Conservation (phyloP, 2,113 vertebrate species). For the Rhizomys pruinosus region DNA sequence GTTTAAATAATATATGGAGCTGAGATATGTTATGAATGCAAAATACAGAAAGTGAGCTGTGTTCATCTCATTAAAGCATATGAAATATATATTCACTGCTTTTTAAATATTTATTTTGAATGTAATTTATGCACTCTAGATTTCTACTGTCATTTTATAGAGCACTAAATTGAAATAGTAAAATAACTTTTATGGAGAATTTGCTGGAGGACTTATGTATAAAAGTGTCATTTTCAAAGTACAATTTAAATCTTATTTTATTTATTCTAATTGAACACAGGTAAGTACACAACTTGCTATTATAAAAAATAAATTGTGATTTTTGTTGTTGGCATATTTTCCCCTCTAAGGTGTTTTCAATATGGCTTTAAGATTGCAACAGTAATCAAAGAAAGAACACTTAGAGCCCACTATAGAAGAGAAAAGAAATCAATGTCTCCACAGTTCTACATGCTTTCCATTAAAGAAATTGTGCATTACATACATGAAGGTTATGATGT, state of each 20-base stretch:
- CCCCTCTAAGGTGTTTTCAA: slow-evolving; percentile 38
- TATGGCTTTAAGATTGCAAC: slow-evolving; percentile 19
- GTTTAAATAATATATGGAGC: slow-evolving; percentile 58
- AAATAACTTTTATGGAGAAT: neutral
- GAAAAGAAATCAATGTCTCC: slow-evolving; percentile 53
- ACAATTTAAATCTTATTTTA: slow-evolving; percentile 38
- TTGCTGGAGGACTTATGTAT: neutral
- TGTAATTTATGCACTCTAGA: slow-evolving; percentile 26
- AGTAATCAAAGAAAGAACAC: slow-evolving; percentile 7
- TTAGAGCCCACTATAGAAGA: neutral
- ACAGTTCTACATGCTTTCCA: slow-evolving; percentile 9
- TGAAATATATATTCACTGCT: slow-evolving; percentile 62
- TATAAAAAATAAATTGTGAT: slow-evolving; percentile 11
- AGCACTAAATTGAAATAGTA: neutral
- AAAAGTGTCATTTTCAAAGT: slow-evolving; percentile 47
- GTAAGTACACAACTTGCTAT: neutral
- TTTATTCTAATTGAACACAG: slow-evolving; percentile 38
- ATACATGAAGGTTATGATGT: neutral
- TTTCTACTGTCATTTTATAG: slow-evolving; percentile 48
- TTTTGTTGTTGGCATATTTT: slow-evolving; percentile 37
- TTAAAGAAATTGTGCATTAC: slow-evolving; percentile 39
- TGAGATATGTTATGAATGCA: slow-evolving; percentile 7
- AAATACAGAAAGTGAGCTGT: slow-evolving; percentile 41
- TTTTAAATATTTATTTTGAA: slow-evolving; percentile 67
- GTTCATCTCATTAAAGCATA: slow-evolving; percentile 57